Conservation (phyloP, 2,113 vertebrate species). For the Eclectus roratus region DNA sequence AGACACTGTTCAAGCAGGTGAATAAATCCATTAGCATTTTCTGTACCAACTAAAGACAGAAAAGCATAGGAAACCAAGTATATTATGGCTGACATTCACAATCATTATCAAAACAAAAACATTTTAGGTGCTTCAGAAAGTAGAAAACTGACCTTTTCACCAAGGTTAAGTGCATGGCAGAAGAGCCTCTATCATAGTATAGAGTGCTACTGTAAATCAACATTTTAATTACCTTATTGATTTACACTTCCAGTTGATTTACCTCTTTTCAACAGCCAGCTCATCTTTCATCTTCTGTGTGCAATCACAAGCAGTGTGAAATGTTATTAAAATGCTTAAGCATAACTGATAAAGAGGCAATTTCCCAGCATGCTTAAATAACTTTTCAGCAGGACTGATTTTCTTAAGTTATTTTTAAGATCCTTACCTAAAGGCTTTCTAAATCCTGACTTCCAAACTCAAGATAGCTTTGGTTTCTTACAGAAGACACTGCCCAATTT, state of each 20-base stretch:
- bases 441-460: background rate
- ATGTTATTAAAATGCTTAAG: slow-evolving; percentile 26
- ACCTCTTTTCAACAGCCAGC: background rate
- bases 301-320: slow-evolving; percentile 23
- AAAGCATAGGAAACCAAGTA: background rate
- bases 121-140: background rate
- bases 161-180: background rate
- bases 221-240: slow-evolving; percentile 32
- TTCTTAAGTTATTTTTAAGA: slow-evolving; percentile 6
- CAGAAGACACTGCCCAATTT: background rate
- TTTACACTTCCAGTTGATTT: slow-evolving; percentile 34
- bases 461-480: background rate
- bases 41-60: background rate
- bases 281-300: slow-evolving; percentile 27
- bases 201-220: background rate
- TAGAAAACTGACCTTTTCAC: slow-evolving; percentile 29
- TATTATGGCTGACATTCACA: background rate
- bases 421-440: background rate
- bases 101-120: slow-evolving; percentile 13
- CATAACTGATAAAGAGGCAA: slow-evolving; percentile 23
- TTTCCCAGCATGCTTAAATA: background rate
- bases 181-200: background rate
- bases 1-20: background rate
- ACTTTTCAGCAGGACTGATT: background rate
- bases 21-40: background rate